Base-by-base conservation (phyloP, 2,888 invertebrate species). In the Caenorhabditis sulstoni region DNA sequence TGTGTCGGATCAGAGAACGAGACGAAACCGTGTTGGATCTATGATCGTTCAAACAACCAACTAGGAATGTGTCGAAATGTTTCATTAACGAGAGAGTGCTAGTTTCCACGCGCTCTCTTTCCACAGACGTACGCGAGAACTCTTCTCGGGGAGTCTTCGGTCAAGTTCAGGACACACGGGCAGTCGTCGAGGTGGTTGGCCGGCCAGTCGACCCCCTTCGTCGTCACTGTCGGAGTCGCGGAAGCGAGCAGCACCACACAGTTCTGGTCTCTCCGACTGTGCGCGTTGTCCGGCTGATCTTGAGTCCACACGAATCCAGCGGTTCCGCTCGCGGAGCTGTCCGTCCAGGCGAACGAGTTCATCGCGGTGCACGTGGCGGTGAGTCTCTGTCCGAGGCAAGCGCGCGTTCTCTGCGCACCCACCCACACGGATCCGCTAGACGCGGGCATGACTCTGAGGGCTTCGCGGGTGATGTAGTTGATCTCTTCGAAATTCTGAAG, bases 401-500 rank as follows among this genome's bases (percentile, higher is more conserved):
- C 44, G 1, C 5, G 11, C 1, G n/a, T 22, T n/a, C 61, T 44
- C n/a, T 14, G 14, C 0, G 53, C 70, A 12, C 70, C 70, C 16
- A 70, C 16, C 70, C 70, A 70, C 1, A 62, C 20, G 18, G 70
- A 70, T 29, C 29, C 29, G 7, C 29, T 29, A 7, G 29, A 29
- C 29, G 29, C 29, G 4, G 29, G 7, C 29, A 29, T 29, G 45
- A 44, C 58, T 39, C 41, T 39, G 18, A 41, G 12, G 11, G 41
- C 50, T 18, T 49, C 16, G 35, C 70, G 37, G 1, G 70, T 44
- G 1, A 35, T 44, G 52, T 35, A 61, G 22, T 47, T 50, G 12
- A 23, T 44, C 55, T 70, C 61, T 18, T 55, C 59, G n/a, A 44
- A 22, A 53, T 70, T 70, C 47, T 70, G 70, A n/a, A 70, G 14